Conservation (phyloP, 2,797 vertebrate genomes). For the Hylomyscus alleni region DNA sequence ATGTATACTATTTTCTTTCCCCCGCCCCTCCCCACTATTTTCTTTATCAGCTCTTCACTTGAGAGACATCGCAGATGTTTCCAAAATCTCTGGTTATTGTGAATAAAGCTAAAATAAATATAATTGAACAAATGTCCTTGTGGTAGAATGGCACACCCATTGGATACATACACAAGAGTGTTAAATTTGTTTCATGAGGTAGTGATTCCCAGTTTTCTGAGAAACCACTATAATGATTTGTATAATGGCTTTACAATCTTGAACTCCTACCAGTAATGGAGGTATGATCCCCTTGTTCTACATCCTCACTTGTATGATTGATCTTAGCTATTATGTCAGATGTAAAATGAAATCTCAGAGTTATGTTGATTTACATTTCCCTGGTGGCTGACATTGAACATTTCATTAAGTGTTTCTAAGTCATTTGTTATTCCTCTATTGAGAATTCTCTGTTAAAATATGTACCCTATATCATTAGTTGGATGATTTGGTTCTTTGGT, state of each 20-base stretch:
- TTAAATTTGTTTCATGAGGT: background rate
- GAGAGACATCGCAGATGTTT: background rate
- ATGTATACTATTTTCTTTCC: background rate
- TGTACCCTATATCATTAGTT: background rate
- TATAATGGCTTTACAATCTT: background rate
- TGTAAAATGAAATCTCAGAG: background rate
- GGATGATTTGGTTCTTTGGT: background rate
- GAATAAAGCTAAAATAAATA: background rate
- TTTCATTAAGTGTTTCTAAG: too few species aligned
- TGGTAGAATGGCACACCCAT: background rate
- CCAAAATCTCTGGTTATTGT: background rate
- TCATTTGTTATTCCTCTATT: background rate
- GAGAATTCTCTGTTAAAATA: background rate
- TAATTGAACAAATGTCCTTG: background rate
- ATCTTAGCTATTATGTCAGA: background rate
- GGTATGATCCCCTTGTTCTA: background rate
- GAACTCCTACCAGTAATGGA: background rate
- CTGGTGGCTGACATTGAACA: background rate
- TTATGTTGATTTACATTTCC: background rate
- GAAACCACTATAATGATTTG: background rate
- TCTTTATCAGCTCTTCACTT: background rate
- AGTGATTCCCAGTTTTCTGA: background rate
- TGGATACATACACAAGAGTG: background rate
- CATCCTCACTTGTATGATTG: background rate
- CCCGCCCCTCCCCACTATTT: background rate